A percentile compares a stretch with the other conserved stretches of the same genome.
phyloP scores from a whole-genome alignment of 2,797 vertebrate genomes.

The Amphiprion clarkii region DNA sequence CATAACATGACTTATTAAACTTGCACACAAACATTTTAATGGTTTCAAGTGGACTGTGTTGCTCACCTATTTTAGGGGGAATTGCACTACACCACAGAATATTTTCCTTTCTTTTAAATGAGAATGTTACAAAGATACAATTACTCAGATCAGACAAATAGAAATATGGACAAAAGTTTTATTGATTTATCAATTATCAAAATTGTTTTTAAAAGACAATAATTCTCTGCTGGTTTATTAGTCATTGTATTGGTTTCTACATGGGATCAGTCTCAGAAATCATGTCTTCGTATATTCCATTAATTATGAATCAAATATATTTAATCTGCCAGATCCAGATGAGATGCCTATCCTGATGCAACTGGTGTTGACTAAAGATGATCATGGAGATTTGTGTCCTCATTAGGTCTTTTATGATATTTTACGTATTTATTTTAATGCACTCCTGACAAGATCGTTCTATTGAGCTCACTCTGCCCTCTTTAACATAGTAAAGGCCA shows the following conservation, averaged over 20 bases:
- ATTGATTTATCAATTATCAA: background rate
- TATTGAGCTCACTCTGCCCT: slow-evolving; percentile 21
- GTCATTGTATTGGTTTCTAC: background rate
- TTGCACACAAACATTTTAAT: slow-evolving; percentile 36
- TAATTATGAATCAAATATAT: background rate
- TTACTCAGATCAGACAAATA: too few relatives aligned
- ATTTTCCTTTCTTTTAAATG: background rate
- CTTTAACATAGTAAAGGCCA: slow-evolving; percentile 43
- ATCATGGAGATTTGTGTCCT: background rate
- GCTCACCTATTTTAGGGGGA: slow-evolving; percentile 19
- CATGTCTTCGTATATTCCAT: background rate
- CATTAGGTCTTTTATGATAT: background rate
- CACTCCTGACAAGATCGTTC: background rate
- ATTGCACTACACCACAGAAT: background rate
- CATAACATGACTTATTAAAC: slow-evolving; percentile 48
- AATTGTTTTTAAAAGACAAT: too few relatives aligned
- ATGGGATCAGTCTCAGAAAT: background rate
- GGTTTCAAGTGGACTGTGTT: slow-evolving; percentile 11
- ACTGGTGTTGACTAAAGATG: background rate
- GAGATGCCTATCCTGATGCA: too few relatives aligned
- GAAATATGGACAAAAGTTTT: background rate
- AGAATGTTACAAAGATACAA: background rate
- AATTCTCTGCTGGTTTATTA: too few relatives aligned
- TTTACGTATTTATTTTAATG: slow-evolving; percentile 1
- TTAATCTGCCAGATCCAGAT: too few relatives aligned